Base-by-base conservation (phyloP, 2,888 invertebrate species). In the Lysandra bellargus region DNA sequence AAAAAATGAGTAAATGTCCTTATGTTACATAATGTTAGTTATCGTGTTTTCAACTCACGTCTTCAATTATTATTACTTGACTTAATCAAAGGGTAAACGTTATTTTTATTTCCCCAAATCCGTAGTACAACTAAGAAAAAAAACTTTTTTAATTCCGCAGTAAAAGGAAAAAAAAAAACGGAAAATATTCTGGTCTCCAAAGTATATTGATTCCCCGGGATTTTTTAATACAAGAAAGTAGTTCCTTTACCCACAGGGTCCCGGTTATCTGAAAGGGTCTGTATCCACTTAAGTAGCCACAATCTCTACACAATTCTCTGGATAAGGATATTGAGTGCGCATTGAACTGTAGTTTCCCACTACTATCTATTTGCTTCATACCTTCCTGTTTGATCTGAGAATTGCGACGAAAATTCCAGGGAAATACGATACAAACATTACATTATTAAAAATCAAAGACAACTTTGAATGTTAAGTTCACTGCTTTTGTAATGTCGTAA, bases 241-340 rank as follows among this genome's bases (percentile, higher is more conserved):
- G 23, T 61, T 23, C 61, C 61, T 64, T 64, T 64, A 30, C 64
- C 9, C 64, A 30, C 23, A 64, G 30, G 9, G 23, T 30, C 23
- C 12, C 2, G 23, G 23, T 30, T 64, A 64, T 64, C 30, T 30
- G 30, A 64, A 7, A 30, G 30, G 30, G 30, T 12, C 30, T 12
- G 64, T 64, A 64, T 64, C 64, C 23, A 64, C 64, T 64, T 30
- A 64, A 64, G 64, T 30, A 64, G 64, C 64, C 30, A 64, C 64
- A 64, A 64, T 64, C 61, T 61, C 64, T 64, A 64, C 64, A 23
- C 23, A 64, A 30, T 23, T 30, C 64, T 30, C 30, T 7, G 64
- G 64, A 64, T 64, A 64, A 30, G 64, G 64, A 61, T 64, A 30
- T 64, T 9, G 64, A 30, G 64, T 4, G 30, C 12, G 64, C 30